Percentiles rank a stretch among this genome's conserved stretches.
These are phyloP conservation scores for Hypena proboscidalis DNA, from an alignment of 2,888 invertebrate genomes.

Conservation along the genomic window DNA sequence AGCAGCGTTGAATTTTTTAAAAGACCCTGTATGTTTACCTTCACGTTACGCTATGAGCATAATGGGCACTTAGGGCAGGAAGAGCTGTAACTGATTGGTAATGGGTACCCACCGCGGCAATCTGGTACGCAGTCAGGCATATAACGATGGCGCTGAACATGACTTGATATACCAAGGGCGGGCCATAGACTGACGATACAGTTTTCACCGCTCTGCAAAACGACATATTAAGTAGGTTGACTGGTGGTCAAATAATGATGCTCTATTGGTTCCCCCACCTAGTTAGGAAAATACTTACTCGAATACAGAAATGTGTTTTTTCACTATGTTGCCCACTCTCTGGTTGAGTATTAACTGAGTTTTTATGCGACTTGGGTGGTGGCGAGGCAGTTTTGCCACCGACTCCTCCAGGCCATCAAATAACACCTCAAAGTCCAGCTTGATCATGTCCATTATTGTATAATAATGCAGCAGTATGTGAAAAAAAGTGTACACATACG, in stretches of 20 bases:
- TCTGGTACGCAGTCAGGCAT: constrained; percentile 62
- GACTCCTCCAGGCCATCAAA: constrained; percentile 62
- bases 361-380: constrained; percentile 44
- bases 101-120: constrained; percentile 64
- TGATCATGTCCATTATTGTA: constrained; percentile 60
- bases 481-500: constrained; percentile 62
- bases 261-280: not conserved
- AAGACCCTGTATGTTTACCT: too few relatives aligned
- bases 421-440: constrained; percentile 56
- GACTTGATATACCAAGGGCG: constrained; percentile 63
- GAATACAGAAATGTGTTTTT: constrained; percentile 63
- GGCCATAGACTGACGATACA: constrained; percentile 59
- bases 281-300: constrained; percentile 40
- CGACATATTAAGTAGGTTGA: too few relatives aligned
- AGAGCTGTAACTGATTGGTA: too few relatives aligned
- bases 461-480: constrained; percentile 65
- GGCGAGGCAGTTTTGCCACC: constrained; percentile 40
- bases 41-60: too few relatives aligned
- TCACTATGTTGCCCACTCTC: constrained; percentile 57
- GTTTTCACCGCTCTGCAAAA: constrained; percentile 51
- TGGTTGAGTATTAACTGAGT: constrained; percentile 51
- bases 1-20: too few relatives aligned
- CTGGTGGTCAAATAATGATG: not conserved
- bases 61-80: too few relatives aligned
- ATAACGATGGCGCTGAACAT: constrained; percentile 54